Base-by-base conservation (phyloP, 2,113 vertebrate species). In the Platichthys flesus region DNA sequence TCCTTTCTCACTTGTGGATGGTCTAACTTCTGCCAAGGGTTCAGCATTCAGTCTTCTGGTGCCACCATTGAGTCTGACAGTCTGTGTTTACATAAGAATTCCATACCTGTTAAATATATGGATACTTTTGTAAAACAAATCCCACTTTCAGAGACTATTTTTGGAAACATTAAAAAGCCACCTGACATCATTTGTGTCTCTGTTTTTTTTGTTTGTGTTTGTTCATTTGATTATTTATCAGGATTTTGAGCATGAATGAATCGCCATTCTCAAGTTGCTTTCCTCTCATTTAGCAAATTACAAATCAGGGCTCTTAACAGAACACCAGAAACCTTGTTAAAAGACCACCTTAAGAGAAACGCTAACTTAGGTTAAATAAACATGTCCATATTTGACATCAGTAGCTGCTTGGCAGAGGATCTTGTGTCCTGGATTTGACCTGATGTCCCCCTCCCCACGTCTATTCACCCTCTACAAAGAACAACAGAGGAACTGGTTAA, bases 81-180 rank as follows among this genome's bases (percentile, higher is more conserved):
- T 91, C 87, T 86, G 87, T 89, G 89, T 93, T 92, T 93, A 93
- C 92, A 90, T 79, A 78, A 87, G 82, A 90, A 83, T 64, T 91
- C 90, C 87, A 88, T 89, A 90, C 67, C 66, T 87, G 84, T 81
- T 81, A 74, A 70, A 90, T 77, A 76, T 83, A 86, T 88, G 84
- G 88, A 88, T 87, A 74, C 88, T 91, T 93, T 93, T 93, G 90
- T 93, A 92, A 91, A 91, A 91, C 81, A 77, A 91, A 85, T 88
- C 90, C 88, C 88, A 86, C 65, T 91, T 91, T 89, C 86, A 93
- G 90, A 92, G 89, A 92, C 89, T 93, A 93, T 93, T 93, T 93
- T 93, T 93, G 83, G 89, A 91, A 91, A 90, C 89, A 93, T 92
- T 91, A 93, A 93, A 92, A 88, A 86, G 82, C 84, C 84, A 85